These are phyloP conservation scores for Ellobium chinense DNA, from an alignment of 2,888 invertebrate genomes.

Conservation along the genomic window DNA sequence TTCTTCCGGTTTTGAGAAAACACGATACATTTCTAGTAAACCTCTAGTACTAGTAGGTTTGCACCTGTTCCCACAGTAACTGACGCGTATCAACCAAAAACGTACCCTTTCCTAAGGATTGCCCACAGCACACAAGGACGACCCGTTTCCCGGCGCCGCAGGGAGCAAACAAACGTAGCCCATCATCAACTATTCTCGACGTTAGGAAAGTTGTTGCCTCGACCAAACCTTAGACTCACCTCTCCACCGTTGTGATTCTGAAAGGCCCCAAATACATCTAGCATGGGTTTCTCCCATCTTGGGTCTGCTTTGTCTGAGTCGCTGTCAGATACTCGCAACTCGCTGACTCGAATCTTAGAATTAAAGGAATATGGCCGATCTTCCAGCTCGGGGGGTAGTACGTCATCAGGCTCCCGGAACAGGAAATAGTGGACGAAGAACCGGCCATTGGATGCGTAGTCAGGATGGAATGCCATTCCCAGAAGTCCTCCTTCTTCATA, in stretches of 20 bases:
- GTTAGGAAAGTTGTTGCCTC: too few relatives aligned
- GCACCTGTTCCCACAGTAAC: too few relatives aligned
- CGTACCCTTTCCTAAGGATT: too few relatives aligned
- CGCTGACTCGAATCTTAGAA: slow-evolving; percentile 62
- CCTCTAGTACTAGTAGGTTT: too few relatives aligned
- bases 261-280: slow-evolving; percentile 71
- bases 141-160: too few relatives aligned
- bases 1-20: too few relatives aligned
- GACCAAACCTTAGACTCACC: too few relatives aligned
- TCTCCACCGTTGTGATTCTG: slow-evolving; percentile 77
- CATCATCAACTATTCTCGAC: too few relatives aligned
- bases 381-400: slow-evolving; percentile 15
- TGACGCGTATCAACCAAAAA: too few relatives aligned
- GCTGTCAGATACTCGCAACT: slow-evolving; percentile 54
- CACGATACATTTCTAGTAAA: too few relatives aligned
- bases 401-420: not conserved
- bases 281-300: slow-evolving; percentile 58
- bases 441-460: slow-evolving; percentile 57
- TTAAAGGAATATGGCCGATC: not conserved
- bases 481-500: slow-evolving; percentile 45
- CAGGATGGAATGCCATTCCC: slow-evolving; percentile 44
- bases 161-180: too few relatives aligned
- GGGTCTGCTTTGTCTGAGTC: slow-evolving; percentile 63
- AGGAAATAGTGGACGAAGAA: slow-evolving; percentile 73
- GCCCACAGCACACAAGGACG: too few relatives aligned